Conservation (phyloP, 2,113 vertebrate genomes). For the Dicaeum eximium region DNA sequence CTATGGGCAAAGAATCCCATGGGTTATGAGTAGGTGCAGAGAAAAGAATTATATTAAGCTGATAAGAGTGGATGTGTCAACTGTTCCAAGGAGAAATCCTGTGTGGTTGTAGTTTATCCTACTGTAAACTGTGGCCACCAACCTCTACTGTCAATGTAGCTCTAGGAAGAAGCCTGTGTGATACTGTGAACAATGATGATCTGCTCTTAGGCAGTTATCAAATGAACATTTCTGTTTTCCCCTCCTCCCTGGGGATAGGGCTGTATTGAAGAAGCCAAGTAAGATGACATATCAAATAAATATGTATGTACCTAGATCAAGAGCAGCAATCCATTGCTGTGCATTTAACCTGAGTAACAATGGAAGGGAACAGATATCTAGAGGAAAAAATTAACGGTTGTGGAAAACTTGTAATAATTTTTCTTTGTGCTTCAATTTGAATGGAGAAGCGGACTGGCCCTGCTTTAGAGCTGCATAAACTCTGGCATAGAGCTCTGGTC, state of each 20-base stretch:
- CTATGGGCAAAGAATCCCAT: neutral
- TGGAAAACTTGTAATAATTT: neutral
- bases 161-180: neutral
- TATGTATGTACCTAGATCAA: neutral
- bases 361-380: neutral
- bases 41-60: neutral
- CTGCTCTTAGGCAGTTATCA: neutral
- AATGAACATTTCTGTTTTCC: neutral
- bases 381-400: neutral
- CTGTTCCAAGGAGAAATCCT: neutral
- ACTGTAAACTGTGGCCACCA: neutral
- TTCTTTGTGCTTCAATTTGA: neutral
- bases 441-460: neutral
- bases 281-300: neutral
- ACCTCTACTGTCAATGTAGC: neutral
- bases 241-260: neutral
- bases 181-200: neutral
- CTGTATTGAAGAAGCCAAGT: neutral
- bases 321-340: neutral
- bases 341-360: neutral
- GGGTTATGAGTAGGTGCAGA: neutral
- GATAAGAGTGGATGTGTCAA: neutral
- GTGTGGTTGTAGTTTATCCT: neutral
- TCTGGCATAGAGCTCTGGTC: neutral
- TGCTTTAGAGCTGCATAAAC: neutral